Base-by-base conservation (phyloP, 1,140 invertebrate genomes). In the Anastatus disparis region DNA sequence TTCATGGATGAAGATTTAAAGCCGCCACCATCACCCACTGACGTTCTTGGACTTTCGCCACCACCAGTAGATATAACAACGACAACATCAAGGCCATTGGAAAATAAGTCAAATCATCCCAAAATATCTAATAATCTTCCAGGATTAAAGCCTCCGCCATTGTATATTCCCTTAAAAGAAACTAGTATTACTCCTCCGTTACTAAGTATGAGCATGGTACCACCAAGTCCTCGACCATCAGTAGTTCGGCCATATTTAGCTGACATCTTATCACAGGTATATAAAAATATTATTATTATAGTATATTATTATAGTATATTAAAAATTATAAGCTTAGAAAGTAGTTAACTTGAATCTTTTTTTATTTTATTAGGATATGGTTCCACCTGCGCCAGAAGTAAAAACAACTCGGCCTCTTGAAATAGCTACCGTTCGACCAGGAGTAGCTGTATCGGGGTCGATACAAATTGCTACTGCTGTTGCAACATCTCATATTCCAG, bases 391-490 rank as follows among this genome's bases (percentile, higher is more conserved):
- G 6, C 65, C 73, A 9, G 66, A 76, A 15, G 53, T 80, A 2
- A 79, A 79, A 66, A 81, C 80, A 20, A 79, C 79, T 0, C 76
- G 77, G 15, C 71, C 77, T 8, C 70, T 79, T 9, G 79, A 82
- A 70, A 76, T 84, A 10, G 76, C 78, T 3, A 82, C 81, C 0
- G 74, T 82, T 6, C 78, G 81, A 69, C 81, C 81, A 67, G 74
- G 79, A 13, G 76, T 84, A 6, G 79, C 79, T 1, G 79, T 84
- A n/a, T 82, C 83, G 6, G 83, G 83, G 26, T 85, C 84, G 0
- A 85, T 85, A 46, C 83, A 85, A 70, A 86, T 85, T 70, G 84
- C 79, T 0, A 84, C 85, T n/a, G 83, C 83, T 3, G 79, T 84
- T 2, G 81, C 83, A 22, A 85, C 81, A 12, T 85, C 84, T 13